Evolutionary conservation across 92 coral and sea anemone species (phyloP).

Genomic region (Paragorgia papillata): DNA sequence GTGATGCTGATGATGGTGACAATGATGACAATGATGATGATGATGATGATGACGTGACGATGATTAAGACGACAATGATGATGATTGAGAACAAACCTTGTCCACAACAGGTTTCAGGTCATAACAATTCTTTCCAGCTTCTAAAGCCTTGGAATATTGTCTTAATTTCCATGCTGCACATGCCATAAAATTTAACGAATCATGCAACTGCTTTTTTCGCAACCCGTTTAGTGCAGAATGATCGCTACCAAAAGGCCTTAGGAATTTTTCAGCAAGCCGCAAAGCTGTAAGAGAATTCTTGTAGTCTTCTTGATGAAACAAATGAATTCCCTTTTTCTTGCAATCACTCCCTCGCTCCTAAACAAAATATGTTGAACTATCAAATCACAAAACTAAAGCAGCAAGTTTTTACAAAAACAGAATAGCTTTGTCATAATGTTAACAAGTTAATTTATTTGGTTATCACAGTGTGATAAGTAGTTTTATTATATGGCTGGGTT

Average conservation of each 20-base stretch:
- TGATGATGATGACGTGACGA: too few species aligned
- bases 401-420: not conserved
- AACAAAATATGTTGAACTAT: too few species aligned
- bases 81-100: conserved; percentile 59
- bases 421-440: not conserved
- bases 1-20: too few species aligned
- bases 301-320: conserved; percentile 28
- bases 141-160: conserved; percentile 60
- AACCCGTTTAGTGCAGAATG: not conserved
- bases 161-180: conserved; percentile 54
- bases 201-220: conserved; percentile 3
- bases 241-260: conserved; percentile 26
- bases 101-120: conserved; percentile 49
- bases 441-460: not conserved
- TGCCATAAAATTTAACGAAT: conserved; percentile 54
- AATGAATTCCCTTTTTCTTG: conserved; percentile 46
- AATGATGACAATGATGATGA: too few species aligned
- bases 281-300: conserved; percentile 44
- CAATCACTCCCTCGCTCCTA: conserved; percentile 10
- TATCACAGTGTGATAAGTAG: too few species aligned
- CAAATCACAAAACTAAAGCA: not conserved
- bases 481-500: too few species aligned
- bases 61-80: too few species aligned
- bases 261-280: conserved; percentile 61
- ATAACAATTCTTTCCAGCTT: conserved; percentile 64